A percentile compares a stretch with the other conserved stretches of the same genome.
phyloP scores from a whole-genome alignment of 2,888 invertebrate genomes.

The Scaeva pyrastri region DNA sequence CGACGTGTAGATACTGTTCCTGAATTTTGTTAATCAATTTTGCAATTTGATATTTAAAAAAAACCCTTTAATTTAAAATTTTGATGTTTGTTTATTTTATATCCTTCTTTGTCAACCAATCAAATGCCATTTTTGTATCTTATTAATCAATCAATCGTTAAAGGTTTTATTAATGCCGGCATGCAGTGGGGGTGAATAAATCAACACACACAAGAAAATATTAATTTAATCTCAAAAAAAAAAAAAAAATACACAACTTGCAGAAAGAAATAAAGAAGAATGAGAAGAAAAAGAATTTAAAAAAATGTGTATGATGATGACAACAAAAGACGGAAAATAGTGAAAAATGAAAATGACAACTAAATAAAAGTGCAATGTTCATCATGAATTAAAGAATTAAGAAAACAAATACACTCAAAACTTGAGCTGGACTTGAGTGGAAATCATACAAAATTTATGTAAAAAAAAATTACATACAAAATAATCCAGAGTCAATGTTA shows the following conservation, averaged over 20 bases:
- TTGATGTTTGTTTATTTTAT: neutral
- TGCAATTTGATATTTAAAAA: constrained; percentile 24
- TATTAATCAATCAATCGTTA: constrained; percentile 57
- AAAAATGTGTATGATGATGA: constrained; percentile 6
- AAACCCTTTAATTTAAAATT: neutral
- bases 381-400: neutral
- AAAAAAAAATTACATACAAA: neutral
- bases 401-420: constrained; percentile 37
- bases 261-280: neutral
- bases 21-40: no score
- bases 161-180: constrained; percentile 57
- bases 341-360: constrained; percentile 43
- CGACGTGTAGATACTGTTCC: no score
- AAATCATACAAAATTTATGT: neutral
- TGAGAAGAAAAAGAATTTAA: neutral
- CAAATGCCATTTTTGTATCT: constrained; percentile 13
- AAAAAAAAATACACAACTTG: neutral
- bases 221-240: neutral
- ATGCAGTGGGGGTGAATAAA: constrained; percentile 42
- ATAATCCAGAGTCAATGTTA: constrained; percentile 5
- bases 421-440: constrained; percentile 52
- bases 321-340: constrained; percentile 15
- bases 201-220: neutral
- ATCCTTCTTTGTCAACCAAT: constrained; percentile 21
- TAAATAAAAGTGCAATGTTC: constrained; percentile 50